Evolutionary conservation across 1,140 invertebrate species (phyloP), one percentile per base, ranked within the genome.

Genomic region (Meloidogyne floridensis): DNA sequence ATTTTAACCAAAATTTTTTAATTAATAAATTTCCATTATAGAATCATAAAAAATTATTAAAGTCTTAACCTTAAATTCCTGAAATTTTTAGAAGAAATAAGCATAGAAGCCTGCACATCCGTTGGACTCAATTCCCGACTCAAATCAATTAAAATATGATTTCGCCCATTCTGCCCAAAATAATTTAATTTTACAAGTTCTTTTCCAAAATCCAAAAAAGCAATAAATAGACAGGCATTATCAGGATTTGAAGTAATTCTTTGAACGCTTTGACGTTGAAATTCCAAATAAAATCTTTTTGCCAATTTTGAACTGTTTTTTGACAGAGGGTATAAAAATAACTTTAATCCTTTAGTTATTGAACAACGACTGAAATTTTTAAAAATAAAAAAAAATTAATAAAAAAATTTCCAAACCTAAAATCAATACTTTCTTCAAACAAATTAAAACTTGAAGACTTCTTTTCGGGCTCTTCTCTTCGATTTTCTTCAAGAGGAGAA

Each of bases 211-310:
- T 86, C 72, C 51, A 88, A 11, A 71, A 86, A 42, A 9, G 70
- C 54, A 53, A 88, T 84, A n/a, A 84, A 80, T 13, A 88, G 3
- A 85, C 87, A 88, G 4, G 88, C 88, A 13, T 77, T 72, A 15
- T 76, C 20, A 1, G 82, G 75, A 51, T 78, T 32, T n/a, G 80
- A 42, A 13, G 81, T 80, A 7, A 74, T 18, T 9, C 78, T 56
- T 15, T 53, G 74, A 77, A 70, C 20, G n/a, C 42, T 69, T 72
- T 83, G 78, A 32, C 65, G 75, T 15, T 77, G 79, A 51, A 86
- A 53, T 51, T 88, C 73, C 13, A 81, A 20, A 59, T 81, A 81
- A 20, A 83, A 71, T 11, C 13, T 32, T 13, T 18, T 20, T 9
- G 72, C 82, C 42, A 81, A 74, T 9, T 18, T 32, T 53, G 80